Evolutionary conservation across 2,888 invertebrate genomes (phyloP).

Genomic region (Gari tellinella): DNA sequence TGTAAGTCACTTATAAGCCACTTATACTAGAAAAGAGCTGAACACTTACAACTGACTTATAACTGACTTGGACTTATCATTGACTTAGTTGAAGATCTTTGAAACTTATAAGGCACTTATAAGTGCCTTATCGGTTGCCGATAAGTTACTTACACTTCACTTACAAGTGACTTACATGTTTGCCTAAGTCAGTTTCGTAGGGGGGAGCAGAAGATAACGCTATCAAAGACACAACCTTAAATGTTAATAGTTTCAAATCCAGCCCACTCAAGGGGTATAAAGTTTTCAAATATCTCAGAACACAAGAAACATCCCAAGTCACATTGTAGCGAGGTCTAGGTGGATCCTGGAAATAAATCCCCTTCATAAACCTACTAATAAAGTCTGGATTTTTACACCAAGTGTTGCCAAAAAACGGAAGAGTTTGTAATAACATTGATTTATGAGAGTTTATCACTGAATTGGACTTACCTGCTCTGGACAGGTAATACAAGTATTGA

Average conservation of each 20-base stretch:
- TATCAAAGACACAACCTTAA: constrained; percentile 29
- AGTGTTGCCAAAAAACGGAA: constrained; percentile 20
- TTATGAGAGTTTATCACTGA: constrained; percentile 46
- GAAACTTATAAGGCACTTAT: no score
- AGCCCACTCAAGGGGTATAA: constrained; percentile 13
- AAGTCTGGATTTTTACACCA: constrained; percentile 24
- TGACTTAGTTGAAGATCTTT: no score
- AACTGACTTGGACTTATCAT: no score
- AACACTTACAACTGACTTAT: no score
- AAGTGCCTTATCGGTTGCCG: no score
- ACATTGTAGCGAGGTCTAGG: constrained; percentile 21
- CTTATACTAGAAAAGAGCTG: no score
- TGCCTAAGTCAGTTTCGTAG: constrained; percentile 27
- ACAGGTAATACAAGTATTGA: constrained; percentile 24
- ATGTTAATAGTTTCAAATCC: constrained; percentile 38
- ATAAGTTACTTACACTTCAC: constrained; percentile 2
- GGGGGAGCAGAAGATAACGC: constrained; percentile 28
- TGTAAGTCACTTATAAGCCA: no score
- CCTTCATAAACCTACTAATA: constrained; percentile 44
- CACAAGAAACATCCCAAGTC: constrained; percentile 39
- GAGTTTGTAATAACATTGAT: constrained; percentile 36
- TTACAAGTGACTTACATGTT: constrained; percentile 29
- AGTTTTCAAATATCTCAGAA: constrained; percentile 20
- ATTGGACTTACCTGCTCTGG: constrained; percentile 19
- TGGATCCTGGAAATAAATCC: constrained; percentile 26